Conservation (phyloP, 2,888 invertebrate species). For the Odontocolon sp. region DNA sequence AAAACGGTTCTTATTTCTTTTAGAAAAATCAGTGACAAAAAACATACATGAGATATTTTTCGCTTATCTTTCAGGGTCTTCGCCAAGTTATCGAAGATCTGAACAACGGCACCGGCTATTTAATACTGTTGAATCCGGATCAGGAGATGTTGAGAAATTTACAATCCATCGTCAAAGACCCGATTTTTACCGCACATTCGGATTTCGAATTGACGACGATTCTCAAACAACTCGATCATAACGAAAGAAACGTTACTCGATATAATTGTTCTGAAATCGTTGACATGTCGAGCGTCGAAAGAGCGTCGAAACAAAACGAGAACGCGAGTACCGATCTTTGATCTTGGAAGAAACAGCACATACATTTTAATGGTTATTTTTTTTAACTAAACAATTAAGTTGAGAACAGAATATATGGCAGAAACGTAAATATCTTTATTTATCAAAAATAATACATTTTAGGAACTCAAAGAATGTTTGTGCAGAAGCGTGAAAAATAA, state of each 20-base stretch:
- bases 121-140: slow-evolving; percentile 69
- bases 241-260: neutral
- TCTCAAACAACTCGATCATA: slow-evolving; percentile 57
- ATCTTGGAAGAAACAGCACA: neutral
- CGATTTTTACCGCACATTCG: slow-evolving; percentile 66
- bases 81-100: slow-evolving; percentile 69
- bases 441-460: slow-evolving; percentile 28
- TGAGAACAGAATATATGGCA: neutral
- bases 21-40: neutral
- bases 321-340: slow-evolving; percentile 50
- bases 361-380: too few relatives aligned
- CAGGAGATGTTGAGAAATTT: slow-evolving; percentile 66
- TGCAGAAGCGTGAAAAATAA: too few relatives aligned
- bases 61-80: slow-evolving; percentile 67
- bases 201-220: slow-evolving; percentile 68
- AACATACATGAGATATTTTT: neutral
- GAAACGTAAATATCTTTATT: slow-evolving; percentile 16
- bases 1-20: neutral
- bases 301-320: slow-evolving; percentile 4
- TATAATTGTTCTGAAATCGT: slow-evolving; percentile 3
- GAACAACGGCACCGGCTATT: slow-evolving; percentile 62
- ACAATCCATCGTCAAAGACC: slow-evolving; percentile 65
- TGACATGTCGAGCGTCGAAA: slow-evolving; percentile 24
- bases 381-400: too few relatives aligned
- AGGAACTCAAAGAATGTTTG: slow-evolving; percentile 14